A percentile compares a stretch with the other conserved stretches of the same genome.
These are phyloP conservation scores for Strigamia crassipes DNA, from an alignment of 2,888 invertebrate genomes.

Conservation along the genomic window DNA sequence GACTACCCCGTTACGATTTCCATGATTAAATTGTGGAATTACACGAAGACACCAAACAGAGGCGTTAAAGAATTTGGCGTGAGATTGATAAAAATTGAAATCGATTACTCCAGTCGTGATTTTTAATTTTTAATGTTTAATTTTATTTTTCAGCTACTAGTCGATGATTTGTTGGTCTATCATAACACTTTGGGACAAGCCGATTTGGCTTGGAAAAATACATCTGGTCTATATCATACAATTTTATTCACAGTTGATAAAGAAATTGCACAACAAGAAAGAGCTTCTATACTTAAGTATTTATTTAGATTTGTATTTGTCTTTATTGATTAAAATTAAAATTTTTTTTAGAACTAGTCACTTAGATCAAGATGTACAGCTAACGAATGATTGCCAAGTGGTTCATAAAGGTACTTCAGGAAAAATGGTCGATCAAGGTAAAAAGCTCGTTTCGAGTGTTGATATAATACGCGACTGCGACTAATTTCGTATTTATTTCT, in stretches of 20 bases:
- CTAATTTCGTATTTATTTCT: not conserved
- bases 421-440: slow-evolving; percentile 48
- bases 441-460: not conserved
- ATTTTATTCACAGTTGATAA: slow-evolving; percentile 59
- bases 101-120: not conserved
- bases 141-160: slow-evolving; percentile 66
- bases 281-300: slow-evolving; percentile 61
- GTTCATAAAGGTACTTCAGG: slow-evolving; percentile 45
- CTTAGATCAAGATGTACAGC: slow-evolving; percentile 45
- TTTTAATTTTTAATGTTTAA: too few relatives aligned
- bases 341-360: not conserved
- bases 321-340: not conserved
- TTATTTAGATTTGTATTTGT: not conserved
- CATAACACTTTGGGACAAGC: slow-evolving; percentile 69
- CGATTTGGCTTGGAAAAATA: slow-evolving; percentile 53
- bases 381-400: slow-evolving; percentile 45
- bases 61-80: slow-evolving; percentile 84
- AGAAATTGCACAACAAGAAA: slow-evolving; percentile 56
- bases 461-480: too few relatives aligned
- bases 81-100: slow-evolving; percentile 57
- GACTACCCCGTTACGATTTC: slow-evolving; percentile 74
- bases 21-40: slow-evolving; percentile 81
- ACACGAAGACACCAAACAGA: slow-evolving; percentile 75
- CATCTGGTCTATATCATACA: slow-evolving; percentile 57
- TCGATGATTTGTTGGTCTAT: slow-evolving; percentile 79